phyloP scores from a whole-genome alignment of 2,888 invertebrate genomes.

The Nemotelus nigrinus region DNA sequence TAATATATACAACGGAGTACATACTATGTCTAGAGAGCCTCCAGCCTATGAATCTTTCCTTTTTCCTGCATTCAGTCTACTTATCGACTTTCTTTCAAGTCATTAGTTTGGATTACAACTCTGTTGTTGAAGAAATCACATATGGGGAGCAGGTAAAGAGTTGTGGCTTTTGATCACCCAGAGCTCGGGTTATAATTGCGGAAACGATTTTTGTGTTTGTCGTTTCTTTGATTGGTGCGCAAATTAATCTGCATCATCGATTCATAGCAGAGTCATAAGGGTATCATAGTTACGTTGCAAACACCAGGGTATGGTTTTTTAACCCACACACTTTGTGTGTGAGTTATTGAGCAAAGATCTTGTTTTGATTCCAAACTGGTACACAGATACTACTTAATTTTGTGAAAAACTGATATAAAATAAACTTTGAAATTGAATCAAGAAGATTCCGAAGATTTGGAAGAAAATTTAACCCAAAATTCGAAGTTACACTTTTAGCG shows the following conservation, averaged over 20 bases:
- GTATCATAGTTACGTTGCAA: slow-evolving; percentile 26
- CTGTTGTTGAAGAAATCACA: slow-evolving; percentile 8
- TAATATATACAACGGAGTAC: no score
- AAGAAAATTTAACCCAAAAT: no score
- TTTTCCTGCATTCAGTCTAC: slow-evolving; percentile 20
- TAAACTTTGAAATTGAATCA: no score
- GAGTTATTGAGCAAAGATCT: background rate
- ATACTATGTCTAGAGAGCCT: slow-evolving; percentile 4
- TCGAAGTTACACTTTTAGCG: no score
- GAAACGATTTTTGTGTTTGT: slow-evolving; percentile 29
- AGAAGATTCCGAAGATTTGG: no score
- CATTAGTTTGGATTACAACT: slow-evolving; percentile 38
- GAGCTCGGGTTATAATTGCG: slow-evolving; percentile 31
- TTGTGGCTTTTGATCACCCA: slow-evolving; percentile 41
- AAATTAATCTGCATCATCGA: slow-evolving; percentile 4
- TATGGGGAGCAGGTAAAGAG: slow-evolving; percentile 1
- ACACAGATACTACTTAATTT: no score
- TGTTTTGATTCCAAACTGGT: no score
- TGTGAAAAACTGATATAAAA: no score
- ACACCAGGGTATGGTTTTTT: background rate
- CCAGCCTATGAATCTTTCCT: background rate
- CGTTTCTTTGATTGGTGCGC: slow-evolving; percentile 37
- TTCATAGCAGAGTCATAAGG: slow-evolving; percentile 12
- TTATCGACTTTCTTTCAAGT: slow-evolving; percentile 45
- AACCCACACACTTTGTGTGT: background rate